Evolutionary conservation across 1,140 invertebrate species (phyloP), one percentile per base, ranked within the genome.

Genomic region (Drosophila albomicans): DNA sequence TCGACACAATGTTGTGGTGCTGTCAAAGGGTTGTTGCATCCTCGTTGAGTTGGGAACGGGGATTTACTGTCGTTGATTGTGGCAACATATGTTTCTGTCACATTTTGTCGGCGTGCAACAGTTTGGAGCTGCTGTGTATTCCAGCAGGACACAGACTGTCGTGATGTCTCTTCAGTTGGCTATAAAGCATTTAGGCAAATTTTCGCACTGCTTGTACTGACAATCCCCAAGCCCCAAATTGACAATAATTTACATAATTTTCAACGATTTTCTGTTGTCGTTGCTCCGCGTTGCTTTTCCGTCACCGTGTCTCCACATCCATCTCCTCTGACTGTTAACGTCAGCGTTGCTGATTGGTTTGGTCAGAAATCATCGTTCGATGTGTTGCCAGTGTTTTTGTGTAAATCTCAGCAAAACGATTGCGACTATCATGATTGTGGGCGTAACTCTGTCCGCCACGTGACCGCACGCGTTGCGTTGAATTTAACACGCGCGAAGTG

Each of bases 241-340:
- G 75, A 77, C 70, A 78, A 81, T 75, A 85, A 89, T 89, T 89
- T 89, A 78, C 85, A 89, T 89, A 89, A 89, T 89, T 89, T 89
- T 48, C 66, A 79, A 71, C 84, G 67, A 87, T 88, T 87, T 88
- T 75, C 73, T 70, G 73, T 79, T 77, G 76, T 76, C 70, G 76
- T 51, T 58, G 32, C 30, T 69, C 32, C 35, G 35, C 35, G 28
- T n/a, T 15, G 38, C 28, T 7, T 25, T 71, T 35, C 7, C 11
- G 11, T 25, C 20, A 25, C 20, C 3, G 20, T 25, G 3, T 25
- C 2, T 5, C 15, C 8, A 6, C 49, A 7, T 48, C 59, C 48
- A 20, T 56, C 58, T 38, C 38, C 62, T 57, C 43, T 16, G 30
- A 5, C 30, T 41, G 48, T 57, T 32, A 30, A 30, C 10, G 64